Percentiles rank a stretch among this genome's conserved stretches.
Conservation (phyloP, 2,888 invertebrate genomes). For the Callyntrura guangdongensis region DNA sequence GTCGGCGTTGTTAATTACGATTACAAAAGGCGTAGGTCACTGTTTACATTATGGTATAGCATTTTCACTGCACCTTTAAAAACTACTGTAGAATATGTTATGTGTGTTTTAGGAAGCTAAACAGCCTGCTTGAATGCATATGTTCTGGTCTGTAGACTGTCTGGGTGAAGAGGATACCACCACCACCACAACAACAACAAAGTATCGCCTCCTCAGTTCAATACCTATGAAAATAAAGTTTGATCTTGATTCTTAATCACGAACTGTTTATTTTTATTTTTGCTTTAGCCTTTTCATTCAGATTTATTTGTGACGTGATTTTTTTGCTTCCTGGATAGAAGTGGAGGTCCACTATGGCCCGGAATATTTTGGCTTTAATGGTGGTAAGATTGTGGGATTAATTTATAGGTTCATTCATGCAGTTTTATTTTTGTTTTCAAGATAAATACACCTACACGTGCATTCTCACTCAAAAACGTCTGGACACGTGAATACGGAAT, state of each 20-base stretch:
- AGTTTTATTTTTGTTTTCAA: slow-evolving; percentile 1
- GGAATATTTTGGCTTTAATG: neutral
- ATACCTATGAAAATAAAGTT: slow-evolving; percentile 5
- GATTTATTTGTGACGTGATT: slow-evolving; percentile 20
- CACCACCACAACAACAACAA: neutral
- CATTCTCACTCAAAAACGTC: neutral
- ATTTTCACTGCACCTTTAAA: neutral
- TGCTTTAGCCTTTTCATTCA: slow-evolving; percentile 21
- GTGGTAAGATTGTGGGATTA: neutral
- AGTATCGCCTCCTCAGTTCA: neutral
- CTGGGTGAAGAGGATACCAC: neutral
- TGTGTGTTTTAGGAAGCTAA: no score
- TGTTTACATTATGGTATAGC: neutral
- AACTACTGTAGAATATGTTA: neutral
- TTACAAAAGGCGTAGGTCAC: neutral
- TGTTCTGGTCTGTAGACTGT: neutral
- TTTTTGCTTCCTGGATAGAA: slow-evolving; percentile 30
- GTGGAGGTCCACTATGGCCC: neutral
- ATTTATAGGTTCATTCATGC: neutral
- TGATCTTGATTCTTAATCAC: slow-evolving; percentile 32
- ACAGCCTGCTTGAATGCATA: no score
- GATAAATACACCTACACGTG: neutral
- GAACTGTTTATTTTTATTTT: neutral
- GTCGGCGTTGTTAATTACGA: slow-evolving; percentile 47
- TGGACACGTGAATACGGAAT: no score